These are phyloP conservation scores for Pelmatolapia mariae DNA, from an alignment of 2,113 vertebrate genomes.

Conservation along the genomic window DNA sequence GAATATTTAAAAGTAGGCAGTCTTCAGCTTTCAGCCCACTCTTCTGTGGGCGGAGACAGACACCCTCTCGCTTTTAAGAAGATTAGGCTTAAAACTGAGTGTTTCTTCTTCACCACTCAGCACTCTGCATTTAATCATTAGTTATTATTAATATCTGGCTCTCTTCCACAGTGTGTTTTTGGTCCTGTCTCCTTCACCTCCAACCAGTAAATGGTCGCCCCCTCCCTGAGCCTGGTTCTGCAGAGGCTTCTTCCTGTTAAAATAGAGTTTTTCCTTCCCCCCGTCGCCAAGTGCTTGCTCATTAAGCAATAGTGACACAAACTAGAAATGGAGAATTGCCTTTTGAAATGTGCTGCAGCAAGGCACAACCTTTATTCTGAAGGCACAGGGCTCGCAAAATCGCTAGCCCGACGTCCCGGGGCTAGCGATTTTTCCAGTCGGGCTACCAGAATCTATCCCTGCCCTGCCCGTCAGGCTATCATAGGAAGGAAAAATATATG, in stretches of 20 bases:
- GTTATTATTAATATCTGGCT: background rate
- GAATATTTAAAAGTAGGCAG: rapidly evolving
- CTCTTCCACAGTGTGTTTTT: background rate
- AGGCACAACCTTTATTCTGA: background rate
- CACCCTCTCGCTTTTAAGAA: background rate
- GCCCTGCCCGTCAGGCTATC: too few relatives aligned
- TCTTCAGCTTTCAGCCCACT: background rate
- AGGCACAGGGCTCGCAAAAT: too few relatives aligned
- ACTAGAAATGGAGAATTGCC: background rate
- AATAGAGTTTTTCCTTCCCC: background rate
- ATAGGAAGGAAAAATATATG: too few relatives aligned
- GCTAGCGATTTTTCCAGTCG: too few relatives aligned
- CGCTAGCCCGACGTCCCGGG: too few relatives aligned
- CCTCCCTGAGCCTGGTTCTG: background rate
- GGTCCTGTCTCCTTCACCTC: background rate
- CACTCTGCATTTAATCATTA: background rate
- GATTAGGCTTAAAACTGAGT: background rate
- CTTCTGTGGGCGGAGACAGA: background rate
- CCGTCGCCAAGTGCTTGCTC: background rate
- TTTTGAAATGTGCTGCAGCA: background rate
- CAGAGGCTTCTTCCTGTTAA: background rate
- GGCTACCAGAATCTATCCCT: too few relatives aligned
- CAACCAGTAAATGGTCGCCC: background rate
- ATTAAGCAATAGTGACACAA: background rate
- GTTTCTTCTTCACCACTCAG: background rate